Evolutionary conservation across 2,888 invertebrate genomes (phyloP).

Genomic region (Troides helena): DNA sequence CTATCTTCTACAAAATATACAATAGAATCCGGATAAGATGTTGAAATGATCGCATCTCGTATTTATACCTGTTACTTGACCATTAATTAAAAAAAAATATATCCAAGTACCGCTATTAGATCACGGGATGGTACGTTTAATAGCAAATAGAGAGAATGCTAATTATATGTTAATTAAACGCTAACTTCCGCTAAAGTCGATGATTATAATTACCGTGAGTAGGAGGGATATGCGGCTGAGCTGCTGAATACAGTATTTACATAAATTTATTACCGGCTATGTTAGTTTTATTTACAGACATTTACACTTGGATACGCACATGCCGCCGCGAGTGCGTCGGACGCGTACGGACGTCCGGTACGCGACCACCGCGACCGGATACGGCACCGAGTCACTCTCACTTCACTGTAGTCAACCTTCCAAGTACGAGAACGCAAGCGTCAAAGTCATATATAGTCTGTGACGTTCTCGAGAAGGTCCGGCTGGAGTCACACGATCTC

Average conservation of each 20-base stretch:
- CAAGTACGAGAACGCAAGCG: slow-evolving; percentile 28
- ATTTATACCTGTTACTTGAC: no score
- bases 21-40: no score
- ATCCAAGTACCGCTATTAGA: no score
- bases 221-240: slow-evolving; percentile 76
- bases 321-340: no score
- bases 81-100: no score
- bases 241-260: slow-evolving; percentile 53
- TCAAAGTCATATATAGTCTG: slow-evolving; percentile 63
- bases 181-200: slow-evolving; percentile 44
- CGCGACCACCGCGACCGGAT: no score
- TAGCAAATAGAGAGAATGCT: slow-evolving; percentile 39
- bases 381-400: slow-evolving; percentile 39
- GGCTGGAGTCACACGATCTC: slow-evolving; percentile 79
- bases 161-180: slow-evolving; percentile 38
- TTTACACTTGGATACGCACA: slow-evolving; percentile 27
- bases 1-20: slow-evolving; percentile 10
- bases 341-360: no score
- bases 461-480: slow-evolving; percentile 75
- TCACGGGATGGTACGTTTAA: not conserved
- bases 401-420: slow-evolving; percentile 33
- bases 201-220: slow-evolving; percentile 45
- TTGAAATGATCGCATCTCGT: no score
- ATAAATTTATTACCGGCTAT: slow-evolving; percentile 32
- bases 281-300: slow-evolving; percentile 53